Percentiles rank a stretch among this genome's conserved stretches.
Conservation (phyloP, 2,113 vertebrate genomes). For the Pangasianodon gigas region DNA sequence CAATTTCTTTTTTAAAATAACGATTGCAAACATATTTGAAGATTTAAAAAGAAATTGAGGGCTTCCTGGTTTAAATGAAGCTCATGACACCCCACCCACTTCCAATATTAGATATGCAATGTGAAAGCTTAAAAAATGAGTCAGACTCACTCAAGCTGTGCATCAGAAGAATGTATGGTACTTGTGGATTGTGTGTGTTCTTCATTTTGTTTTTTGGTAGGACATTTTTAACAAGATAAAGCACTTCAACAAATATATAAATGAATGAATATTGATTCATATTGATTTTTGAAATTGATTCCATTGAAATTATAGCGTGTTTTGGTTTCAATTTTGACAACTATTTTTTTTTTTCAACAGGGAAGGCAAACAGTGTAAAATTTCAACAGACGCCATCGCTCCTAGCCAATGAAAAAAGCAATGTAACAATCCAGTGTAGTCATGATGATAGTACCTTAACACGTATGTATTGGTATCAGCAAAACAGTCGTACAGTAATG, state of each 20-base stretch:
- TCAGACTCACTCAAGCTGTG: conserved; percentile 44
- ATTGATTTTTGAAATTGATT: background rate
- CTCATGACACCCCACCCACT: background rate
- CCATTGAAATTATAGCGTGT: background rate
- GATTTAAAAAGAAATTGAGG: background rate
- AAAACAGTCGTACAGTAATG: conserved; percentile 15
- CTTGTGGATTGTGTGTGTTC: background rate
- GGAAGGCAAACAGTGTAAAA: conserved; percentile 13
- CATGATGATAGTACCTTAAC: conserved; percentile 26
- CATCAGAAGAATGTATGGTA: background rate
- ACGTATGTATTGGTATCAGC: conserved; percentile 46
- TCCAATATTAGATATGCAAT: background rate
- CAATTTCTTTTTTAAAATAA: background rate
- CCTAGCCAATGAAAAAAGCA: background rate
- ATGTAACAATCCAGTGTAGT: conserved; percentile 23
- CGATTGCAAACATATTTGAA: background rate
- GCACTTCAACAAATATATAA: background rate
- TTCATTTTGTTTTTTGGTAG: conserved; percentile 1
- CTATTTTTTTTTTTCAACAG: conserved; percentile 5
- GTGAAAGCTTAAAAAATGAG: background rate
- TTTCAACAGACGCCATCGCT: conserved; percentile 31
- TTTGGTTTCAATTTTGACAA: no score
- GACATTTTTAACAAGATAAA: background rate
- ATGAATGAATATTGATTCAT: background rate
- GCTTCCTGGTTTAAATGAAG: background rate